phyloP scores from a whole-genome alignment of 1,140 invertebrate genomes.

The Zaprionus gabonicus region DNA sequence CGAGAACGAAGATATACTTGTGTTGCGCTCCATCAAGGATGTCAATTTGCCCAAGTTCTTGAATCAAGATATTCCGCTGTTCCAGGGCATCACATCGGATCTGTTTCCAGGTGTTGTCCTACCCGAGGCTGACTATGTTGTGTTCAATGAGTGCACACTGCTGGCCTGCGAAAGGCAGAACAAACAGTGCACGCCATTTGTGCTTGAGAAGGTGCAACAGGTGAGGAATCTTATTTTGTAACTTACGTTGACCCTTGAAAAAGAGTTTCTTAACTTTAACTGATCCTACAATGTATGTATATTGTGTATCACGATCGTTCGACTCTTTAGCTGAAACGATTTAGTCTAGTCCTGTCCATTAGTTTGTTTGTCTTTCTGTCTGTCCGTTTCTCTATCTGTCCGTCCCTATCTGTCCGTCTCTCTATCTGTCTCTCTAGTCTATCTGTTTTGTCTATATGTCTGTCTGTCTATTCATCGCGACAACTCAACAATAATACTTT shows the following conservation, averaged over 20 bases:
- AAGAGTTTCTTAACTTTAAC: neutral
- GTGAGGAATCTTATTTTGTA: constrained; percentile 27
- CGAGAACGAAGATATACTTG: constrained; percentile 92
- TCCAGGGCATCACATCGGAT: constrained; percentile 95
- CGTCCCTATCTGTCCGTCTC: too few relatives aligned
- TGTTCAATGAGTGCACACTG: constrained; percentile 87
- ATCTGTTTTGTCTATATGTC: too few relatives aligned
- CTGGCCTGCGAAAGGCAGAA: constrained; percentile 91
- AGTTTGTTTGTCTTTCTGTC: too few relatives aligned
- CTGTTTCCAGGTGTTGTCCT: constrained; percentile 93
- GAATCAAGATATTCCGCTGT: constrained; percentile 93
- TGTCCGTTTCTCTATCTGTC: too few relatives aligned
- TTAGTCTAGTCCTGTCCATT: too few relatives aligned
- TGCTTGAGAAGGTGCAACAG: constrained; percentile 94
- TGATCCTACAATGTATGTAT: too few relatives aligned
- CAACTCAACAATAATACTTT: too few relatives aligned
- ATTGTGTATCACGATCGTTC: too few relatives aligned
- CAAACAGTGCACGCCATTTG: constrained; percentile 92
- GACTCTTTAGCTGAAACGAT: too few relatives aligned
- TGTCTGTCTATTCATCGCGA: too few relatives aligned
- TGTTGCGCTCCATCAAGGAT: constrained; percentile 95
- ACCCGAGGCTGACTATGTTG: constrained; percentile 90
- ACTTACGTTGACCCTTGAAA: too few relatives aligned
- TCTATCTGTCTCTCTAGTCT: too few relatives aligned
- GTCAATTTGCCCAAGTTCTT: constrained; percentile 97